Percentiles rank a stretch among this genome's conserved stretches.
These are phyloP conservation scores for Schizothorax lantsangensis DNA, from an alignment of 2,797 vertebrate species.

Conservation along the genomic window DNA sequence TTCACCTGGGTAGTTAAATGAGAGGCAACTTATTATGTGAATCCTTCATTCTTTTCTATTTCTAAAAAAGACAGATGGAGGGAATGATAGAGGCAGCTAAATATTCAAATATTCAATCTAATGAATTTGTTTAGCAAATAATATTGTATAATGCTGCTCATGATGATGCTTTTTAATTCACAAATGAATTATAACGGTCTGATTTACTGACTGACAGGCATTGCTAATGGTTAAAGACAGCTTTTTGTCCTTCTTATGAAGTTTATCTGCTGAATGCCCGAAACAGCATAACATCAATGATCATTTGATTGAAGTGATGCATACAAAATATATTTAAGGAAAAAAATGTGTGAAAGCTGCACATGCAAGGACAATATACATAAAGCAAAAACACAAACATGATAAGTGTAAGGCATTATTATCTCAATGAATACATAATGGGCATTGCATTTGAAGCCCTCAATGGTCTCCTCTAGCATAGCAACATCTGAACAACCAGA, in stretches of 20 bases:
- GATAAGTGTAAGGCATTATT: not conserved
- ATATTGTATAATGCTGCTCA: not conserved
- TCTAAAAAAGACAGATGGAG: not conserved
- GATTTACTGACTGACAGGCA: not conserved
- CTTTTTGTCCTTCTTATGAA: not conserved
- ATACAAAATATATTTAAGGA: not conserved
- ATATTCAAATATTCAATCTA: not conserved
- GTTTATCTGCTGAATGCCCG: not conserved
- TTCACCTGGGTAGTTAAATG: constrained; percentile 56
- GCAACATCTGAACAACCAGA: not conserved
- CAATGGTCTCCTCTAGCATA: not conserved
- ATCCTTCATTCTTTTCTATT: not conserved
- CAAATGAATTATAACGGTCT: not conserved
- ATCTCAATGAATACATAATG: not conserved
- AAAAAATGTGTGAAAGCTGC: not conserved
- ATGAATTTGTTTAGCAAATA: not conserved
- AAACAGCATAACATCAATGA: not conserved
- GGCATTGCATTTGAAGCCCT: not conserved
- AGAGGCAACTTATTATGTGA: not conserved
- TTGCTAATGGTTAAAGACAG: not conserved
- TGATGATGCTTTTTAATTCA: not conserved
- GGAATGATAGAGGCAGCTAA: not conserved
- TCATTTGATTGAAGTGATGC: not conserved
- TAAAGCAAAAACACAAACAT: not conserved
- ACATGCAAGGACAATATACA: not conserved